Conservation (phyloP, 2,888 invertebrate species). For the Monopis laevigella region DNA sequence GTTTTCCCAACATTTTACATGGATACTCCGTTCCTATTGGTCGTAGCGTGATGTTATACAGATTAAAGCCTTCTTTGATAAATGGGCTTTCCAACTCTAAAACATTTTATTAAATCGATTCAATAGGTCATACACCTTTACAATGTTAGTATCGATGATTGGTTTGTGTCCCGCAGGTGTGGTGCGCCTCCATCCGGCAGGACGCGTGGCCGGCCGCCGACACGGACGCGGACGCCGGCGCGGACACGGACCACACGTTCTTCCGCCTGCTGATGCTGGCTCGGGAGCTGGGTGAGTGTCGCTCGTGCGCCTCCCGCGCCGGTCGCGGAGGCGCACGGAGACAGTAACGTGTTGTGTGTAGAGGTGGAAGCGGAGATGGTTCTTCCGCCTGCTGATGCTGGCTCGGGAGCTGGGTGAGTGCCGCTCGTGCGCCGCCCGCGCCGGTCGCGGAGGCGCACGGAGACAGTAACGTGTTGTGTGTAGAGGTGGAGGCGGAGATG, state of each 20-base stretch:
- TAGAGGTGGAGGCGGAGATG: background rate
- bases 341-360: no score
- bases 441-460: conserved; percentile 64
- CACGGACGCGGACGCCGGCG: conserved; percentile 70
- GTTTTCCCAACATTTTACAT: no score
- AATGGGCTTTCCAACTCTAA: no score
- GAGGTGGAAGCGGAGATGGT: no score
- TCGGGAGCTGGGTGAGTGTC: conserved; percentile 71
- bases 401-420: no score
- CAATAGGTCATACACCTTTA: background rate
- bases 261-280: conserved; percentile 81
- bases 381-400: no score
- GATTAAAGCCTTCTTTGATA: no score
- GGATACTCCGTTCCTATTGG: no score
- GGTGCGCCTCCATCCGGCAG: conserved; percentile 80
- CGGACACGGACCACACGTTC: conserved; percentile 76
- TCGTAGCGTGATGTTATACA: no score
- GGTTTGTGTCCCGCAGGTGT: conserved; percentile 61
- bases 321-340: conserved; percentile 59
- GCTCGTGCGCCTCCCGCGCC: conserved; percentile 81
- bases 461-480: no score
- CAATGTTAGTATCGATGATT: no score
- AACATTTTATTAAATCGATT: background rate
- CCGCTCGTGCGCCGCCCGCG: conserved; percentile 80
- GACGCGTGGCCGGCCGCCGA: conserved; percentile 68